Evolutionary conservation across 2,888 invertebrate species (phyloP).

Genomic region (Gisinianus flammeolus): DNA sequence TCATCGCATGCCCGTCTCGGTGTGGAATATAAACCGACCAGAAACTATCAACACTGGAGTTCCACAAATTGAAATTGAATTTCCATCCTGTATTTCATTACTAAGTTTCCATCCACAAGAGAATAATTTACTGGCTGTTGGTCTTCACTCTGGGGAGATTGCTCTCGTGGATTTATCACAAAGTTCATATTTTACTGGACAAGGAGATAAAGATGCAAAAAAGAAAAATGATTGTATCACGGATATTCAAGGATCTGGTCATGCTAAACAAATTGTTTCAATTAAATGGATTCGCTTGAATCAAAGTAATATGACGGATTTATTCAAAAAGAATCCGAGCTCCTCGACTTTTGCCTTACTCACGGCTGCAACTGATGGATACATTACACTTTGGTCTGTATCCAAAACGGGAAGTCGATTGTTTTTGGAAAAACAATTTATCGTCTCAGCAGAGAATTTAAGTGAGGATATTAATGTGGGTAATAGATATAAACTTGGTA

Average conservation of each 20-base stretch:
- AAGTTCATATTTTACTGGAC: slow-evolving; percentile 44
- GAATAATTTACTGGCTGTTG: slow-evolving; percentile 50
- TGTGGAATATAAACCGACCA: slow-evolving; percentile 50
- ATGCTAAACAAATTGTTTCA: slow-evolving; percentile 37
- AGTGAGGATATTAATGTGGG: slow-evolving; percentile 53
- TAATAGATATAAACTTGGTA: slow-evolving; percentile 45
- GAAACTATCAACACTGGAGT: slow-evolving; percentile 19
- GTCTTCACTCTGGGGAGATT: slow-evolving; percentile 53
- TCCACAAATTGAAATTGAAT: slow-evolving; percentile 50
- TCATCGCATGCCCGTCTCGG: slow-evolving; percentile 49
- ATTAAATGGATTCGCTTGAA: slow-evolving; percentile 43
- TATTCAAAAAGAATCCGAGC: slow-evolving; percentile 38
- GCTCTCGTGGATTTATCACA: slow-evolving; percentile 47
- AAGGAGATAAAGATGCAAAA: slow-evolving; percentile 13
- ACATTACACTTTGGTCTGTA: slow-evolving; percentile 55
- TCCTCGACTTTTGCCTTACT: slow-evolving; percentile 45
- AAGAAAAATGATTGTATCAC: slow-evolving; percentile 46
- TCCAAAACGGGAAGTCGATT: slow-evolving; percentile 49
- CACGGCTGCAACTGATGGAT: slow-evolving; percentile 52
- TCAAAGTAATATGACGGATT: slow-evolving; percentile 22
- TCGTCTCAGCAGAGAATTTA: slow-evolving; percentile 51
- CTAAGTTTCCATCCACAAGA: slow-evolving; percentile 55
- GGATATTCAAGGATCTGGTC: slow-evolving; percentile 38
- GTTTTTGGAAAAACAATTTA: slow-evolving; percentile 50
- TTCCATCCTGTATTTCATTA: slow-evolving; percentile 47